Base-by-base conservation (phyloP, 2,113 vertebrate genomes). In the Dascyllus trimaculatus region DNA sequence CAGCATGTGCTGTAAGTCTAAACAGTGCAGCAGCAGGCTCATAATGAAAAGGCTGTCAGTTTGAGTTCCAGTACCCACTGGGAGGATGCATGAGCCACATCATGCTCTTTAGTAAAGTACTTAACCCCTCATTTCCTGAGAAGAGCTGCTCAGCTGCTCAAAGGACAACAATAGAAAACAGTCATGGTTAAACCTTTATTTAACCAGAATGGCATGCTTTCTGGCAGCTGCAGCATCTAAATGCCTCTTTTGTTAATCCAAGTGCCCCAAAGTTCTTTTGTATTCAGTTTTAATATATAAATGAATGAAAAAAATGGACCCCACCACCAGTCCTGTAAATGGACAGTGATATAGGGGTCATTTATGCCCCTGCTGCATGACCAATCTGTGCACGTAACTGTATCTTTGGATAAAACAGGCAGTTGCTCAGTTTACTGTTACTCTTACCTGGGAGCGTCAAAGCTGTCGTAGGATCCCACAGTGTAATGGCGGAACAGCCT, bases 401-500 rank as follows among this genome's bases (percentile, higher is more conserved):
- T 8, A 35, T 35, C 32, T 35, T 35, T 35, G 7, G 32, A 35
- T 29, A 11, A 63, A 59, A 73, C 18, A 24, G 19, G 60, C 57
- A 62, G 48, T n/a, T 54, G 49, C 24, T 76, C 60, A 22, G 21
- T 15, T 71, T 25, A 8, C 40, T 29, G 49, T 43, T 56, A 48
- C 57, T 89, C 94, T 93, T 95, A 98, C 97, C 96, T 98, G 77
- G 97, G 97, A 71, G 97, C 95, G 49, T 98, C 97, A 9, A 98
- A 96, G 93, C 96, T 98, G 94, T 98, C 97, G 0, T 98, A 98
- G 68, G 97, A 98, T 63, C 97, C 97, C 87, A 98, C 97, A 0
- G 97, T 98, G 85, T 98, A 98, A 86, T 98, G 97, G 19, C 97
- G 95, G 84, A 98, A 98, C 77, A 98, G 93, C 22, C 97, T 89